Evolutionary conservation across 2,797 vertebrate species (phyloP), one percentile per base, ranked within the genome.

Genomic region (Cryptoprocta ferox): DNA sequence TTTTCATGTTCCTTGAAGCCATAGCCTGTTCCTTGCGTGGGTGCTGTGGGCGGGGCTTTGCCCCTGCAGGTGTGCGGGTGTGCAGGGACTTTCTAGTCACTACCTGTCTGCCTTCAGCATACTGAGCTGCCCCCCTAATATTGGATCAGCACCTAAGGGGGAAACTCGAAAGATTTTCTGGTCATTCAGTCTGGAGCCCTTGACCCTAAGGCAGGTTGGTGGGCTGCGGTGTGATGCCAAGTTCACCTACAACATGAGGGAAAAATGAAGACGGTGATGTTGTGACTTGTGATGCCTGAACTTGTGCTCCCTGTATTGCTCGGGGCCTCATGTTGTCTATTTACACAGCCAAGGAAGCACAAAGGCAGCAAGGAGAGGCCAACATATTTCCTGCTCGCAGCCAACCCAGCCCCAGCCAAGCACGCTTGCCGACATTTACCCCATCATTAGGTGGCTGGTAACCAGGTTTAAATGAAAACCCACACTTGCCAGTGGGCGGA

Each of bases 401-500:
- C 92, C 96, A 83, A n/a, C 6, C 50, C 35, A 9, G 21, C 21
- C 71, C 30, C 32, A 18, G 89, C 89, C 95, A 93, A 50, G 70
- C 35, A 1, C 0, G 0, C 45, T 30, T 37, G 18, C 50, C 24
- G 50, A 78, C 42, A 48, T 78, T 2, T 68, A 21, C 37, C 65
- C 85, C 37, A 1, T 81, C 28, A 56, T 89, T 80, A 85, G 86
- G 65, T 71, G 53, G 28, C 71, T 24, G 35, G 48, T 84, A 63
- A 71, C 89, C 66, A 56, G 87, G 65, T 78, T 91, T 66, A 78
- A 94, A 96, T 95, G 70, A 95, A 96, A 90, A 83, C 71, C 65
- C 73, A 82, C 56, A 14, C 26, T 78, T 94, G 93, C 89, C 91
- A 86, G 82, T 1, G 50, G 92, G 73, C 0, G 0, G 48, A 66